These are phyloP conservation scores for Crossocerus cetratus DNA, from an alignment of 2,888 invertebrate genomes.

Conservation along the genomic window DNA sequence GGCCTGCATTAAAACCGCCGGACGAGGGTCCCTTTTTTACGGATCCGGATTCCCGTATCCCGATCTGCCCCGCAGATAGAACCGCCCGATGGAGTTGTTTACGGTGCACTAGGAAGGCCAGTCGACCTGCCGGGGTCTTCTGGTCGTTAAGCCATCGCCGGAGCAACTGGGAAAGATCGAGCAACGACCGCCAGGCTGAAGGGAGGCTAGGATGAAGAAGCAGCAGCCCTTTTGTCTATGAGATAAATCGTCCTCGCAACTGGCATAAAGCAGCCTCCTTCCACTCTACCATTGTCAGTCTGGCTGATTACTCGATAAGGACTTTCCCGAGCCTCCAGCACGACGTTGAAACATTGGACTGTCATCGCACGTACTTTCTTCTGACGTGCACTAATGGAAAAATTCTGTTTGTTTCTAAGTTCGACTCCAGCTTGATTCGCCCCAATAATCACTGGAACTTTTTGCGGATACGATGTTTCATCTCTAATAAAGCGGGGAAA, in stretches of 20 bases:
- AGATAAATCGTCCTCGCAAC: not conserved
- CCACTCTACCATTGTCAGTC: constrained; percentile 21
- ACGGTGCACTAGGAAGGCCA: constrained; percentile 11
- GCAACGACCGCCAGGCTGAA: too few relatives aligned
- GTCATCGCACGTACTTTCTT: not conserved
- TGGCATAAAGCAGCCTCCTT: constrained; percentile 8
- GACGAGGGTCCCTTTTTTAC: constrained; percentile 13
- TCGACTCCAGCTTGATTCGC: too few relatives aligned
- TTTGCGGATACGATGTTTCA: too few relatives aligned
- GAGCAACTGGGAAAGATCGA: too few relatives aligned
- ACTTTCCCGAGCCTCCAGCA: not conserved
- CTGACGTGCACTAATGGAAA: too few relatives aligned
- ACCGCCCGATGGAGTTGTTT: constrained; percentile 40
- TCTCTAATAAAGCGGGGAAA: too few relatives aligned
- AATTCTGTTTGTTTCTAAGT: too few relatives aligned
- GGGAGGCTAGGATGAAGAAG: not conserved
- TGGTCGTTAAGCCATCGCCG: constrained; percentile 3
- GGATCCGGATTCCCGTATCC: constrained; percentile 16
- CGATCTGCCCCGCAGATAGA: constrained; percentile 35
- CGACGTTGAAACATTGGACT: not conserved
- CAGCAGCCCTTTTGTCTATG: constrained; percentile 1
- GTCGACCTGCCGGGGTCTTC: constrained; percentile 19
- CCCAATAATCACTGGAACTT: too few relatives aligned
- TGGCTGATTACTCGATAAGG: constrained; percentile 19
- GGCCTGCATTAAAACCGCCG: constrained; percentile 25